Evolutionary conservation across 2,113 vertebrate species (phyloP).

Genomic region (Sylvia atricapilla): DNA sequence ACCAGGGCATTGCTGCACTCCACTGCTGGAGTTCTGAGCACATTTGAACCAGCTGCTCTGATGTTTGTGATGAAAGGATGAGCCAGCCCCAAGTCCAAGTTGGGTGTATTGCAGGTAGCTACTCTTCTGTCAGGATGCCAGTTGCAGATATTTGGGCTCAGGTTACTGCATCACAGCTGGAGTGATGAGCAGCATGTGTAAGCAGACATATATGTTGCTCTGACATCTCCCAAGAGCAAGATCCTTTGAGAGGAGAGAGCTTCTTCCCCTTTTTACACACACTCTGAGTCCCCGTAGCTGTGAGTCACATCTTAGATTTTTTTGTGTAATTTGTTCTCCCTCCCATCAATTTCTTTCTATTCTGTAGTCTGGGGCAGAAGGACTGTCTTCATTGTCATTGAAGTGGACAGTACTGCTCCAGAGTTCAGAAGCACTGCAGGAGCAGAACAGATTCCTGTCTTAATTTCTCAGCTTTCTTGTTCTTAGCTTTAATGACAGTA

Average conservation of each 20-base stretch:
- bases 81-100: neutral
- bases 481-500: neutral
- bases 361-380: neutral
- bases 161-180: neutral
- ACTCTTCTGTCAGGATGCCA: neutral
- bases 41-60: neutral
- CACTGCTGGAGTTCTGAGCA: neutral
- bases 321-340: neutral
- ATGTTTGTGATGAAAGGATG: neutral
- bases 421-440: neutral
- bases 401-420: neutral
- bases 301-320: neutral
- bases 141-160: neutral
- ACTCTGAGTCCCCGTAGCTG: neutral
- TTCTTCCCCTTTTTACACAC: neutral
- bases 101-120: rapidly evolving
- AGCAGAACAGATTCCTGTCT: neutral
- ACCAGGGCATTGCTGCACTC: neutral
- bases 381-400: neutral
- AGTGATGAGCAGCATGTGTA: rapidly evolving
- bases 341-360: neutral
- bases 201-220: rapidly evolving
- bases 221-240: neutral
- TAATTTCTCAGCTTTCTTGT: neutral
- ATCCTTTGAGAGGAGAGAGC: neutral